These are phyloP conservation scores for Microplitis deprimator DNA, from an alignment of 2,888 invertebrate species.

Conservation along the genomic window DNA sequence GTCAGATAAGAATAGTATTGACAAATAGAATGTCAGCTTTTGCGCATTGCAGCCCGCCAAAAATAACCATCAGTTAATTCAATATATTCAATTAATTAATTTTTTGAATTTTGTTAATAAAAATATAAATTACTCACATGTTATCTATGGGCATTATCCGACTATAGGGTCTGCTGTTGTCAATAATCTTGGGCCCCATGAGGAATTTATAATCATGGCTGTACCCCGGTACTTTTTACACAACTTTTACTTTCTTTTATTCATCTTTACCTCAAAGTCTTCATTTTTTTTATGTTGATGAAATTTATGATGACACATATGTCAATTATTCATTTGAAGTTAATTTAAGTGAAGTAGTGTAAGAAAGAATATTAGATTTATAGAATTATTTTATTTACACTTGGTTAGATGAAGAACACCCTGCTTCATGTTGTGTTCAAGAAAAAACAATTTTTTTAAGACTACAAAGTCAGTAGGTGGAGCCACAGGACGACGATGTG, in stretches of 20 bases:
- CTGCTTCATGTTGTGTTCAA: no score
- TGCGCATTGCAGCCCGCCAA: constrained; percentile 49
- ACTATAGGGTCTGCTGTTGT: constrained; percentile 53
- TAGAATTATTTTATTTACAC: no score
- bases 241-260: not conserved
- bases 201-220: constrained; percentile 47
- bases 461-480: not conserved
- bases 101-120: not conserved
- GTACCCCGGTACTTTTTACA: not conserved
- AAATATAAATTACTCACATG: constrained; percentile 54
- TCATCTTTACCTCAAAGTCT: not conserved
- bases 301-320: not conserved
- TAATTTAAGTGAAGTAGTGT: no score
- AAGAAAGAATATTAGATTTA: no score
- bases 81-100: not conserved
- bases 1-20: constrained; percentile 42
- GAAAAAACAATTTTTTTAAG: no score
- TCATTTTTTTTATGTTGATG: not conserved
- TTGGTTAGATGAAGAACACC: no score
- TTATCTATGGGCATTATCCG: constrained; percentile 54
- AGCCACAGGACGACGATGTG: not conserved
- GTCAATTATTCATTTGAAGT: no score
- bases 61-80: constrained; percentile 27
- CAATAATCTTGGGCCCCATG: constrained; percentile 48
- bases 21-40: constrained; percentile 37